phyloP scores from a whole-genome alignment of 2,888 invertebrate genomes.

The Aleiodes alternator region DNA sequence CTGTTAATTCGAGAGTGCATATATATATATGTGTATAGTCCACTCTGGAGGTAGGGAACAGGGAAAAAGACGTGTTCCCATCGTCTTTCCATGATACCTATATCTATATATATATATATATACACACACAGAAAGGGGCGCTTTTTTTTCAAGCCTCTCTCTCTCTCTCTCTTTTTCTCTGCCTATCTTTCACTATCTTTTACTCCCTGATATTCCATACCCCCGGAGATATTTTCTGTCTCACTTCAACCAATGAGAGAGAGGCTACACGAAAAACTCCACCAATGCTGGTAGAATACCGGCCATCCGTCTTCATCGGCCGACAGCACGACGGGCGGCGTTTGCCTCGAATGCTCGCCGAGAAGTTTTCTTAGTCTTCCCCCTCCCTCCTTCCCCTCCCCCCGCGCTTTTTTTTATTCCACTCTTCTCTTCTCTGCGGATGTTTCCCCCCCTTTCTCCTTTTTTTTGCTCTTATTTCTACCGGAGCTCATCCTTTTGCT shows the following conservation, averaged over 20 bases:
- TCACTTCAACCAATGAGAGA: constrained; percentile 52
- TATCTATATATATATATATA: not conserved
- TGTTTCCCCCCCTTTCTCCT: constrained; percentile 51
- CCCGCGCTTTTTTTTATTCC: constrained; percentile 35
- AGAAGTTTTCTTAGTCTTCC: constrained; percentile 72
- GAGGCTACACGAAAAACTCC: constrained; percentile 22
- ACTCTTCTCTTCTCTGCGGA: constrained; percentile 41
- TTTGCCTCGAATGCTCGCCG: constrained; percentile 75
- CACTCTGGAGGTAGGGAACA: constrained; percentile 63
- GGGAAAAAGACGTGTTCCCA: constrained; percentile 55
- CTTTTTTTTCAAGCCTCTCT: constrained; percentile 44
- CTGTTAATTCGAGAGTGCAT: constrained; percentile 75
- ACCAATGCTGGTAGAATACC: constrained; percentile 64
- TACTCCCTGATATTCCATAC: constrained; percentile 51
- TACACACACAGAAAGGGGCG: constrained; percentile 19
- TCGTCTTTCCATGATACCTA: constrained; percentile 49
- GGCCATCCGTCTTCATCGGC: constrained; percentile 76
- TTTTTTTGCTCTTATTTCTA: constrained; percentile 47
- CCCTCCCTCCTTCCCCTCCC: constrained; percentile 62
- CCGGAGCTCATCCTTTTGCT: constrained; percentile 47
- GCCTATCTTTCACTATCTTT: constrained; percentile 44
- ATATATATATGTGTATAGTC: constrained; percentile 55
- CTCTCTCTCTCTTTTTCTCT: constrained; percentile 36
- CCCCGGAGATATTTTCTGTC: constrained; percentile 56
- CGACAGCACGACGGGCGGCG: constrained; percentile 76